Percentiles rank a stretch among this genome's conserved stretches.
phyloP scores from a whole-genome alignment of 1,140 invertebrate species.

The Lepidurus arcticus region DNA sequence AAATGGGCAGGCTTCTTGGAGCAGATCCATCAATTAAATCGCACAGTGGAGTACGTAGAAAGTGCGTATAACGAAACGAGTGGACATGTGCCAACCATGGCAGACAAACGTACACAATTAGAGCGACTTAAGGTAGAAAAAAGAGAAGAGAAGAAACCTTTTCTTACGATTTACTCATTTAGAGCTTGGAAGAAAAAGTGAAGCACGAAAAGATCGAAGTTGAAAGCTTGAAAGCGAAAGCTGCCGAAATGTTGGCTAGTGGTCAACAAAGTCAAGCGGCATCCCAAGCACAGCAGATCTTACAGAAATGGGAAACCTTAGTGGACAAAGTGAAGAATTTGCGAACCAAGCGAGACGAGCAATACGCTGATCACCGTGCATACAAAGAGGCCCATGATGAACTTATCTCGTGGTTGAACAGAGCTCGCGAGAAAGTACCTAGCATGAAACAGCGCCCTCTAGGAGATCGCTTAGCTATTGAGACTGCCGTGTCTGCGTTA shows the following conservation, averaged over 20 bases:
- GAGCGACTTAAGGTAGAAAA: constrained; percentile 66
- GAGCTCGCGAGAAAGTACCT: constrained; percentile 81
- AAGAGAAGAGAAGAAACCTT: not conserved
- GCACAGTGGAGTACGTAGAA: constrained; percentile 72
- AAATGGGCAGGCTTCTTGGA: constrained; percentile 83
- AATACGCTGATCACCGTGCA: constrained; percentile 76
- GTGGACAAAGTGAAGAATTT: constrained; percentile 65
- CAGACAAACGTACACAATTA: constrained; percentile 75
- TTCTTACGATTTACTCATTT: constrained; percentile 35
- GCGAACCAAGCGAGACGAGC: constrained; percentile 69
- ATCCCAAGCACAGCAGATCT: constrained; percentile 72
- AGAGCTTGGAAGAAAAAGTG: constrained; percentile 75
- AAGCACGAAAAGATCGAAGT: constrained; percentile 87
- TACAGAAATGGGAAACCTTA: constrained; percentile 71
- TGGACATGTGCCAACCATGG: constrained; percentile 69
- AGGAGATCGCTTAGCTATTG: constrained; percentile 79
- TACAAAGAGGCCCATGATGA: constrained; percentile 88
- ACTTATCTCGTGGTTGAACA: constrained; percentile 71
- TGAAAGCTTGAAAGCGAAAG: constrained; percentile 76
- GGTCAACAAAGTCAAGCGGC: constrained; percentile 75
- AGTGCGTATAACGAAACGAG: constrained; percentile 62
- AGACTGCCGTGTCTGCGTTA: constrained; percentile 76
- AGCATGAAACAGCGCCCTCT: constrained; percentile 74
- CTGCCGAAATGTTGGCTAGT: constrained; percentile 77
- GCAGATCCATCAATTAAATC: constrained; percentile 76